Conservation (phyloP, 2,113 vertebrate species). For the Microcebus tavaratra region DNA sequence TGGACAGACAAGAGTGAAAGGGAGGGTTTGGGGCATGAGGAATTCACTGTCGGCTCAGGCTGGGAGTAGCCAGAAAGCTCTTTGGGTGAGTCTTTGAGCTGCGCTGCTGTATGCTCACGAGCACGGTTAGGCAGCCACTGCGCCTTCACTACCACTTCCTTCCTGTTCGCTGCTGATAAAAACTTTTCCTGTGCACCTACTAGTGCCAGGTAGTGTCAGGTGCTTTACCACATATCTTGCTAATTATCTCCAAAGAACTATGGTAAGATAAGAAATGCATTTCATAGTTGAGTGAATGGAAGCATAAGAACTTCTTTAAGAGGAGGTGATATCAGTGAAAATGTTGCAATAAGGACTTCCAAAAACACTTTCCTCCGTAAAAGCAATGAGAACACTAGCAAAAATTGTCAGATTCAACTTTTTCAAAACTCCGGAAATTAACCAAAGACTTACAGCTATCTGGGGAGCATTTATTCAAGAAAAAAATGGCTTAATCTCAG, state of each 20-base stretch:
- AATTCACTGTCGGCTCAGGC: neutral
- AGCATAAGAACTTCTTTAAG: neutral
- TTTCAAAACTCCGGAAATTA: neutral
- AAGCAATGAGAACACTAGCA: neutral
- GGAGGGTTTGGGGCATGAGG: neutral
- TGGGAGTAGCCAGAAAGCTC: neutral
- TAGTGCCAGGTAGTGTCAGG: neutral
- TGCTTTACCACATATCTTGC: neutral
- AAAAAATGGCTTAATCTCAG: neutral
- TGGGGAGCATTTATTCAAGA: neutral
- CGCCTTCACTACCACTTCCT: neutral
- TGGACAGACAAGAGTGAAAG: neutral
- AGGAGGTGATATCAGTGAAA: neutral
- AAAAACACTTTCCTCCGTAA: neutral
- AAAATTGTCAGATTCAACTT: neutral
- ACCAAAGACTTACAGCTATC: neutral
- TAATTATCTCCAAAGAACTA: neutral
- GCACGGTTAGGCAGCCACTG: neutral
- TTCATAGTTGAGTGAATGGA: neutral
- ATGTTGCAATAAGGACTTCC: neutral
- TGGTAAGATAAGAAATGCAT: neutral
- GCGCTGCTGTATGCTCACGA: neutral
- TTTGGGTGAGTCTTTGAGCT: neutral
- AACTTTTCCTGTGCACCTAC: neutral
- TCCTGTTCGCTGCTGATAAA: neutral